Percentiles rank a stretch among this genome's conserved stretches.
phyloP scores from a whole-genome alignment of 2,797 vertebrate genomes.

The Numenius phaeopus region DNA sequence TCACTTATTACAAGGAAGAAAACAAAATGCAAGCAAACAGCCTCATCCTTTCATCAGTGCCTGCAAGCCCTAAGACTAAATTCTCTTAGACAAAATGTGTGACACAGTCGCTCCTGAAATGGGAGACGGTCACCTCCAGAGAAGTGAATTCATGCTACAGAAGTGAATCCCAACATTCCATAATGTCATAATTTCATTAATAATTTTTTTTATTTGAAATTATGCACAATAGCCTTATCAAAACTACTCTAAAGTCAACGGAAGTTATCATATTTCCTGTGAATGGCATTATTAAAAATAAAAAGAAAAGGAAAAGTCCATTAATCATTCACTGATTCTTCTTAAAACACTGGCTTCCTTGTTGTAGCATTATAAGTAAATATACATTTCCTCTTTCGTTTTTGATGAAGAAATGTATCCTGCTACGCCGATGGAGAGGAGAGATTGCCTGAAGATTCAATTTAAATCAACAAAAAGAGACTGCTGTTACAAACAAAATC shows the following conservation, averaged over 20 bases:
- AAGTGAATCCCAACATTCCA: neutral
- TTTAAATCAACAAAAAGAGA: neutral
- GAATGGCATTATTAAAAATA: neutral
- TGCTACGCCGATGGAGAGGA: neutral
- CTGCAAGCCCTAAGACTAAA: neutral
- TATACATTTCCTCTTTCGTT: neutral
- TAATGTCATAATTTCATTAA: neutral
- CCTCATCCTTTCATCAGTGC: neutral
- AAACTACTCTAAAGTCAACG: neutral
- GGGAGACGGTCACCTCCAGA: neutral
- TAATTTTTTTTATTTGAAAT: neutral
- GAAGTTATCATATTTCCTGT: neutral
- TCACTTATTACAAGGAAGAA: neutral
- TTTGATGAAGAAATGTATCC: slow-evolving; percentile 21
- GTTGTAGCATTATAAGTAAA: neutral
- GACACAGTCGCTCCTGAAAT: neutral
- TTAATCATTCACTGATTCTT: neutral
- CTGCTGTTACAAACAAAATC: neutral
- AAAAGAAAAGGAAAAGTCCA: neutral
- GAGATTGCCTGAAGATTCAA: neutral
- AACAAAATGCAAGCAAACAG: neutral
- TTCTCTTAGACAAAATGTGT: neutral
- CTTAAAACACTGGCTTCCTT: neutral
- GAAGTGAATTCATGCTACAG: neutral
- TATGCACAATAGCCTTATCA: neutral